These are phyloP conservation scores for Hermaeophaga mercurialis DNA, from an alignment of 2,888 invertebrate genomes.

Conservation along the genomic window DNA sequence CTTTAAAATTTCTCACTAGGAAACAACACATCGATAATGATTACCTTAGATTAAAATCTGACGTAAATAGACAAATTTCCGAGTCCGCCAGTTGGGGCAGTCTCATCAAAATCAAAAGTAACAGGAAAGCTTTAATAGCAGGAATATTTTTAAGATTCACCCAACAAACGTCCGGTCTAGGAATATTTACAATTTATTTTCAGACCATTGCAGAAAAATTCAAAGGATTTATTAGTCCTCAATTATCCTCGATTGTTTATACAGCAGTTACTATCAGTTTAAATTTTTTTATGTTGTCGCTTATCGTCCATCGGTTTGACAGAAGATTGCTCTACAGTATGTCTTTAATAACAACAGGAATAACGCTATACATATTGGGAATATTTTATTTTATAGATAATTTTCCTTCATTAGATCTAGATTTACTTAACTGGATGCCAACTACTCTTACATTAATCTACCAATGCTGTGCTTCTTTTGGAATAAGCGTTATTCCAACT, in stretches of 20 bases:
- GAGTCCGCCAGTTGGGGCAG: constrained; percentile 49
- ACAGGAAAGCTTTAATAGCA: constrained; percentile 45
- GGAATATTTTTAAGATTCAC: constrained; percentile 44
- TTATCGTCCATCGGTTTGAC: constrained; percentile 42
- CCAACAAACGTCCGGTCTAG: constrained; percentile 47
- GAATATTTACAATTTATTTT: constrained; percentile 44
- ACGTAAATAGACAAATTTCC: constrained; percentile 47
- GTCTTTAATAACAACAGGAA: constrained; percentile 40
- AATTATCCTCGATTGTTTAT: constrained; percentile 37
- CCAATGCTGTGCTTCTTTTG: constrained; percentile 41
- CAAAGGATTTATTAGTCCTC: constrained; percentile 40
- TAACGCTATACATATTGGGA: constrained; percentile 29
- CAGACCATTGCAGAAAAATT: constrained; percentile 49
- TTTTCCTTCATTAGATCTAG: constrained; percentile 39
- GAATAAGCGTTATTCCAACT: constrained; percentile 48
- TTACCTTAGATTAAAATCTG: constrained; percentile 39
- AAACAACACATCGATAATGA: constrained; percentile 43
- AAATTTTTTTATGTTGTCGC: constrained; percentile 38
- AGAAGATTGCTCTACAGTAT: constrained; percentile 40
- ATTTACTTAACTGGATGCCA: constrained; percentile 46
- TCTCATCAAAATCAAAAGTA: constrained; percentile 43
- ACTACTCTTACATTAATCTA: constrained; percentile 46
- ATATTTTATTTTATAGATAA: constrained; percentile 45
- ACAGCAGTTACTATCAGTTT: constrained; percentile 32
- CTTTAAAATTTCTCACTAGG: constrained; percentile 40